Percentiles rank a stretch among this genome's conserved stretches.
These are phyloP conservation scores for Zootermopsis nevadensis DNA, from an alignment of 2,888 invertebrate species.

Conservation along the genomic window DNA sequence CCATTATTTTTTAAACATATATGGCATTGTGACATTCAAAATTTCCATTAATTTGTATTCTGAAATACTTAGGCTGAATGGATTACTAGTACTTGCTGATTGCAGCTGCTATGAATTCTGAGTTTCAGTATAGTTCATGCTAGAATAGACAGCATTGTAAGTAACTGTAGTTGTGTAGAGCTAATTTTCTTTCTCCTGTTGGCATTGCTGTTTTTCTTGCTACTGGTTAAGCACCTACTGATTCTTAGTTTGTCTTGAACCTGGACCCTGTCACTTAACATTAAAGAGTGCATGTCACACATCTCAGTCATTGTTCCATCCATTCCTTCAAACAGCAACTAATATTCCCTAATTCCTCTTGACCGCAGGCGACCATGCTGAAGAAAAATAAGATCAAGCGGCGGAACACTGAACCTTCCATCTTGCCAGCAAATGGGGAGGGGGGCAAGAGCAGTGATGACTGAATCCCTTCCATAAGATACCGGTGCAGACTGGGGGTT, in stretches of 20 bases:
- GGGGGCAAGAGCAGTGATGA: constrained; percentile 74
- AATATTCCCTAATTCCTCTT: constrained; percentile 58
- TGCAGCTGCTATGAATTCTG: not conserved
- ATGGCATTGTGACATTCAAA: too few species aligned
- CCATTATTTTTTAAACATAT: not conserved
- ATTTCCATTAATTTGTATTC: too few species aligned
- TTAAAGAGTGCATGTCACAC: constrained; percentile 41
- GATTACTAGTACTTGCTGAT: not conserved
- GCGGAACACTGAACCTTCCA: constrained; percentile 86
- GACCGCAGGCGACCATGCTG: constrained; percentile 97
- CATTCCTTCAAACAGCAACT: constrained; percentile 56
- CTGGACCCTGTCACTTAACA: constrained; percentile 13
- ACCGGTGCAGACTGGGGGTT: constrained; percentile 37
- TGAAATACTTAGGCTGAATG: not conserved
- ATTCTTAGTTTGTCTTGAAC: constrained; percentile 32
- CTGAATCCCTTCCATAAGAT: constrained; percentile 58
- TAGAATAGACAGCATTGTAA: constrained; percentile 22
- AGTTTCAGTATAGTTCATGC: not conserved
- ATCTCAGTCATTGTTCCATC: constrained; percentile 39
- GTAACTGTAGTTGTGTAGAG: not conserved
- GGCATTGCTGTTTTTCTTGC: constrained; percentile 33
- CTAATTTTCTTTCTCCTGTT: not conserved
- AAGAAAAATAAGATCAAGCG: constrained; percentile 99
- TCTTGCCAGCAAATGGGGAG: constrained; percentile 77
- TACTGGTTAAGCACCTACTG: constrained; percentile 9